Evolutionary conservation across 2,888 invertebrate species (phyloP), one percentile per base, ranked within the genome.

Genomic region (Lepidocyrtoides sp.): DNA sequence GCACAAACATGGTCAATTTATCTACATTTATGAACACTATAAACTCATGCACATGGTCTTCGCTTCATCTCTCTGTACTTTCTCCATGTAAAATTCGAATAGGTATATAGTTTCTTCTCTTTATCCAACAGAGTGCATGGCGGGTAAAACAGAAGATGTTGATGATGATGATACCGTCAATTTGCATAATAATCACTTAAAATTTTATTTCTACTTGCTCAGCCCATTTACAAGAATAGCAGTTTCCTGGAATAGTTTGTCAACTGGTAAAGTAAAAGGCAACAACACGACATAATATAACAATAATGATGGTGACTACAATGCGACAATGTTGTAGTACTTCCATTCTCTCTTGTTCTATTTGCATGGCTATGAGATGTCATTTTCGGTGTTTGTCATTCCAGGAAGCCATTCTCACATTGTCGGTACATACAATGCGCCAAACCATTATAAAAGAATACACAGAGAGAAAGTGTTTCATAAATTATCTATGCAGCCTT

Each of bases 121-220:
- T 36, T 36, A 36, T 17, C 0, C 36, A 63, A 57, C 57, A 48
- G 17, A 17, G 17, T 69, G 12, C 32, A 29, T 29, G 2, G 10
- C 14, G 4, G n/a, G 29, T 5, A n/a, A n/a, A 32, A 17, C 14
- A 26, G 8, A 36, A 69, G 17, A 17, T 17, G 69, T 5, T 2
- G 20, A 69, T 17, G 26, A 20, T 2, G 69, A 17, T 32, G 69
- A 69, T 69, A 69, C 4, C 17, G 69, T 36, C 69, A 69, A 14
- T 69, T 69, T 69, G 69, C 69, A 69, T 69, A 69, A 69, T 69
- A 69, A 36, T 17, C 69, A 69, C 69, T 36, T 69, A 69, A 69
- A 63, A 69, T 69, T 69, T 69, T 69, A 36, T 69, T 69, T 17
- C n/a, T 36, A n/a, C 69, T 36, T 32, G 32, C 12, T 69, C n/a